Evolutionary conservation across 2,888 invertebrate genomes (phyloP), one percentile per base, ranked within the genome.

Genomic region (Arrhopalites spinosus): DNA sequence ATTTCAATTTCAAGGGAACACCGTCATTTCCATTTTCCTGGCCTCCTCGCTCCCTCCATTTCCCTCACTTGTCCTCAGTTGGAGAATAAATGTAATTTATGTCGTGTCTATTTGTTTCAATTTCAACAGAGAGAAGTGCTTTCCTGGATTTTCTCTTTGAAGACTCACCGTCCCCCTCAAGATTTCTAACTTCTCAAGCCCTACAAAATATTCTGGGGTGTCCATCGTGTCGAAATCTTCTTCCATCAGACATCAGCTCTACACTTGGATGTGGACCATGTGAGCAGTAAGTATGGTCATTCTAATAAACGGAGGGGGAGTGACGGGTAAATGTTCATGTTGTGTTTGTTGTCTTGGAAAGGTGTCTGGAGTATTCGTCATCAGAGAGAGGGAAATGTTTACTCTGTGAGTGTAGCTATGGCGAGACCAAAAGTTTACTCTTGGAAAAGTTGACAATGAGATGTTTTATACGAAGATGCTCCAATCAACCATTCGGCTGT

Each of bases 371-470:
- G 72, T 73, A 73, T 73, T 73, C 36, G 36, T 7, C 36, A 36
- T 3, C 36, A 36, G 43, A 61, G 25, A 64, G 27, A 25, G 63
- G 64, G 27, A 73, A 73, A 30, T 73, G 73, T 66, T 64, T 73
- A 50, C 25, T 73, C 13, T 73, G 73, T 23, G 73, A 73, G 30
- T 73, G 73, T 66, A 64, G 64, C 66, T 73, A 73, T 43, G 73
- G 73, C 43, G 73, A 73, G 63, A 73, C 73, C 29, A 73, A 73
- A 66, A 73, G 73, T 73, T 73, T 73, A 73, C 66, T 73, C 20
- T 50, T 73, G 64, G 73, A 73, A 64, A 73, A 73, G 50, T 45
- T 73, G 30, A 53, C 73, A 53, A 66, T 64, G 64, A 66, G 64
- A 27, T 47, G 45, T 20, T 73, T 64, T 64, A 43, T 73, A 7